Evolutionary conservation across 1,140 invertebrate genomes (phyloP).

Genomic region (Drosophila willistoni): DNA sequence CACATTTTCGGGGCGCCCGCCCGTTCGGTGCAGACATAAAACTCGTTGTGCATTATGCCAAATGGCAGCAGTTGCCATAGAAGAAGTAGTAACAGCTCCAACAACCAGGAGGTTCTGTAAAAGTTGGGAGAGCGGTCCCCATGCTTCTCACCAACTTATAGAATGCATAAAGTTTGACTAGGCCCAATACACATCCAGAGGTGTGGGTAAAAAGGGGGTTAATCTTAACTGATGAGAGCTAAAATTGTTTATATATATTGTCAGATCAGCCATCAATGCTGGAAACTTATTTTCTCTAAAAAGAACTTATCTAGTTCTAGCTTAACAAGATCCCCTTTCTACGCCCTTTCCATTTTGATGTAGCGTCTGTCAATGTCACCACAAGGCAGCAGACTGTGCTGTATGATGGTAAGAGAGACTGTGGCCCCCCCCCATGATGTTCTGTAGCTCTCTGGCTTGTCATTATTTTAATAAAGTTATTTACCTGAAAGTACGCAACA

Average conservation of each 20-base stretch:
- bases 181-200: constrained; percentile 28
- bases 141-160: constrained; percentile 1
- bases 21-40: constrained; percentile 56
- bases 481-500: constrained; percentile 79
- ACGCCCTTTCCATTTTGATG: constrained; percentile 15
- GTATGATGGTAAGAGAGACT: constrained; percentile 1
- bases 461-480: constrained; percentile 82
- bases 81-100: constrained; percentile 43
- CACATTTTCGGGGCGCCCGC: constrained; percentile 67
- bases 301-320: too few species aligned
- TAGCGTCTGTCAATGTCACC: constrained; percentile 31
- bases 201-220: background rate
- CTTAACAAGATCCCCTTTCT: too few species aligned
- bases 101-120: constrained; percentile 32
- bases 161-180: constrained; percentile 41
- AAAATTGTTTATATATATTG: too few species aligned
- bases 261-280: too few species aligned
- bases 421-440: constrained; percentile 4
- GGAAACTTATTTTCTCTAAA: too few species aligned
- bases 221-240: too few species aligned
- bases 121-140: constrained; percentile 25
- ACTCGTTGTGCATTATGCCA: constrained; percentile 74
- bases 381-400: constrained; percentile 25
- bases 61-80: constrained; percentile 45
- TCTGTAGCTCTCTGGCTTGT: constrained; percentile 50